Percentiles rank a stretch among this genome's conserved stretches.
phyloP scores from a whole-genome alignment of 2,888 invertebrate species.

The Priocnemis perturbator region DNA sequence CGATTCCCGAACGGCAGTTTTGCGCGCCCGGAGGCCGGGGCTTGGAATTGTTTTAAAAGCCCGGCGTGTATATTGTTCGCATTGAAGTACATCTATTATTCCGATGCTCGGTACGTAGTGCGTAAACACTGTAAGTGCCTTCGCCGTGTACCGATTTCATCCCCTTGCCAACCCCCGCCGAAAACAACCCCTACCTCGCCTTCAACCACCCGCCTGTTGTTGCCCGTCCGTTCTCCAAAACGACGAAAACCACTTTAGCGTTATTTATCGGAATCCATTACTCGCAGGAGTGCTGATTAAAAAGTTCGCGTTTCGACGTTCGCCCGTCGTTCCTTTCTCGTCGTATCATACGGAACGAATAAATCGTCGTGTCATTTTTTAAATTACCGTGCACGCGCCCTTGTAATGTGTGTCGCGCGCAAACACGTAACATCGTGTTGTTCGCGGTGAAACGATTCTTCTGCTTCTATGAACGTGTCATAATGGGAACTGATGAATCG shows the following conservation, averaged over 20 bases:
- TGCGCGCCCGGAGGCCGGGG: not conserved
- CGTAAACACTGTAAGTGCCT: conserved; percentile 45
- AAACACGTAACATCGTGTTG: too few species aligned
- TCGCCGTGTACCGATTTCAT: not conserved
- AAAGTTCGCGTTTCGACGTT: conserved; percentile 29
- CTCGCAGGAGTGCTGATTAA: conserved; percentile 24
- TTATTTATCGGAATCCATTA: conserved; percentile 34
- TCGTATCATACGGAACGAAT: not conserved
- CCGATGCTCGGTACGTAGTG: conserved; percentile 31
- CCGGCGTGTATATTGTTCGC: conserved; percentile 17
- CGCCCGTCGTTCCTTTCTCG: not conserved
- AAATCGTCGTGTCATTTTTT: too few species aligned
- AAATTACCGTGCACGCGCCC: too few species aligned
- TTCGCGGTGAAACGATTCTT: too few species aligned
- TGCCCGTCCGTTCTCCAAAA: conserved; percentile 15
- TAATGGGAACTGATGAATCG: too few species aligned
- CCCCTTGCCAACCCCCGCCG: not conserved
- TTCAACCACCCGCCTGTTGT: conserved; percentile 15
- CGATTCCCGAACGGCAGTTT: conserved; percentile 5
- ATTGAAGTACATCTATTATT: conserved; percentile 39
- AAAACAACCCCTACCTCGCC: conserved; percentile 14
- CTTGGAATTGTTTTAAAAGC: conserved; percentile 48
- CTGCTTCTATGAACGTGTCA: too few species aligned
- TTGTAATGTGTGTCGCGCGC: too few species aligned
- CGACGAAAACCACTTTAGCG: conserved; percentile 29